Conservation (phyloP, 1,140 invertebrate species). For the Caenorhabditis elegans region WBcel235 BX284604.4:6325001-6325500, state of each 20-base stretch:
- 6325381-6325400: background rate
- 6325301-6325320: conserved; percentile 6
- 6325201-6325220: conserved; percentile 15
- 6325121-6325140: conserved; percentile 32
- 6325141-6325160: conserved; percentile 37
- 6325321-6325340: conserved; percentile 2
- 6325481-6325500: background rate
- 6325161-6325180: background rate
- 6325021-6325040: conserved; percentile 29
- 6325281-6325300: no score
- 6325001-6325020: conserved; percentile 45
- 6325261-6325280: no score
- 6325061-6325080: conserved; percentile 28
- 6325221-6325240: conserved; percentile 21
- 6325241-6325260: background rate
- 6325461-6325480: background rate
- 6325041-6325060: conserved; percentile 33
- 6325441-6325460: conserved; percentile 13
- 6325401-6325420: conserved; percentile 13
- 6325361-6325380: background rate
- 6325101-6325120: conserved; percentile 40
- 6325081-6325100: conserved; percentile 36
- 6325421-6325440: conserved; percentile 22
- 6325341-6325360: background rate
- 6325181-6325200: background rate